phyloP scores from a whole-genome alignment of 1,140 invertebrate genomes.

The Lutraria rhynchaena region DNA sequence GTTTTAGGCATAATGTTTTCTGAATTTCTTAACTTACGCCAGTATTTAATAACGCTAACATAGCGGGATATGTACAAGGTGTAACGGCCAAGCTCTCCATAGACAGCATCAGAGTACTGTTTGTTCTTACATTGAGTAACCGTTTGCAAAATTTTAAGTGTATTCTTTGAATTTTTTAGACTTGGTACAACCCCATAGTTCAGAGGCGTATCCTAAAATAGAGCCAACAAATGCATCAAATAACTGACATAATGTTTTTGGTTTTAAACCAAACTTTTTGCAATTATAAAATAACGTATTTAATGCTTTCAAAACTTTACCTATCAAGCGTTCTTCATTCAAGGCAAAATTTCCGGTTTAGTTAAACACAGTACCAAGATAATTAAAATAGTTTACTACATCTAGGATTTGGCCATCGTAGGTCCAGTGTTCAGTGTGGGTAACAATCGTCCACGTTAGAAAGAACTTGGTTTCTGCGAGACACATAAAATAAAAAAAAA shows the following conservation, averaged over 20 bases:
- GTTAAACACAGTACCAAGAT: constrained; percentile 18
- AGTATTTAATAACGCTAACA: no score
- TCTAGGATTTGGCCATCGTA: constrained; percentile 11
- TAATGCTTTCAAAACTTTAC: constrained; percentile 5
- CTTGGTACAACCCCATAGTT: background rate
- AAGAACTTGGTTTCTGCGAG: no score
- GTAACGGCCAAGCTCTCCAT: constrained; percentile 13
- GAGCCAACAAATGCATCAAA: constrained; percentile 2
- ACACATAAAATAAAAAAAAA: no score
- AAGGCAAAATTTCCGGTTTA: constrained; percentile 2
- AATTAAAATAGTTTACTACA: constrained; percentile 18
- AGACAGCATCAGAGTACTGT: background rate
- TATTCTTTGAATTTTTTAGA: background rate
- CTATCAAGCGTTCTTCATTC: background rate
- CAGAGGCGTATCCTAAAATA: background rate
- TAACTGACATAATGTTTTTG: background rate
- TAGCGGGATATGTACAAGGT: no score
- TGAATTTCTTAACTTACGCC: no score
- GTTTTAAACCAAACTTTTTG: background rate
- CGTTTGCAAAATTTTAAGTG: constrained; percentile 4
- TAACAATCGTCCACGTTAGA: no score
- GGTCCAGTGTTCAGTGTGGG: constrained; percentile 9
- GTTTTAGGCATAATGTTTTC: no score
- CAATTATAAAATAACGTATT: constrained; percentile 6
- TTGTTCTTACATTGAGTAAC: background rate